Base-by-base conservation (phyloP, 2,888 invertebrate species). In the Leptinotarsa rubiginosa region DNA sequence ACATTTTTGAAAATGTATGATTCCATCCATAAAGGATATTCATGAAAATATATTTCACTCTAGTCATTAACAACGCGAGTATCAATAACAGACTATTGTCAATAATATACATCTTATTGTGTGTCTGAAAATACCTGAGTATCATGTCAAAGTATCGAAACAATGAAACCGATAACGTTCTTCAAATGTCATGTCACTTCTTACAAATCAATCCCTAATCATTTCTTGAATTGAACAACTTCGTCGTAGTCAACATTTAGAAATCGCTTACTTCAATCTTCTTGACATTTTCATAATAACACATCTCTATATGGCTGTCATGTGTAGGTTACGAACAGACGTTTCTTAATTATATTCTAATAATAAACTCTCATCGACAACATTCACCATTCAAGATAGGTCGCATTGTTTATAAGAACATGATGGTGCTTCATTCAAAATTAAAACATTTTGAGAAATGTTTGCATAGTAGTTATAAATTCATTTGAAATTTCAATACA, bases 211-310 rank as follows among this genome's bases (percentile, higher is more conserved):
- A 70, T 76, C 73, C 76, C 69, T 73, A 70, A 66, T 62, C 52
- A 52, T 67, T 70, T 22, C 70, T 62, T 62, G 62, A 62, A 62
- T 56, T 56, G 12, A 56, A 18, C 18, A 15, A 50, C 56, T 56
- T 41, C 56, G 2, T 62, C 62, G 31, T 56, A 41, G 72, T 76
- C 72, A 67, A 52, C 72, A 74, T 75, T 76, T 76, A 70, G 73
- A 78, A 73, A 78, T 78, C 76, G 62, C 72, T 72, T 74, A 69
- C 72, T 78, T 75, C 78, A 71, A 77, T 75, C 76, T 74, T 70
- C 54, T 69, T 78, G 78, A 78, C 74, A 64, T 64, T 69, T 31
- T 13, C 22, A 76, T 66, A 74, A 75, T 75, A 54, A 47, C 25
- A 56, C 50, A 65, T 70, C 68, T 66, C 67, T 72, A 72, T 75